Evolutionary conservation across 2,888 invertebrate species (phyloP), one percentile per base, ranked within the genome.

Genomic region (Stegophylla sp.): DNA sequence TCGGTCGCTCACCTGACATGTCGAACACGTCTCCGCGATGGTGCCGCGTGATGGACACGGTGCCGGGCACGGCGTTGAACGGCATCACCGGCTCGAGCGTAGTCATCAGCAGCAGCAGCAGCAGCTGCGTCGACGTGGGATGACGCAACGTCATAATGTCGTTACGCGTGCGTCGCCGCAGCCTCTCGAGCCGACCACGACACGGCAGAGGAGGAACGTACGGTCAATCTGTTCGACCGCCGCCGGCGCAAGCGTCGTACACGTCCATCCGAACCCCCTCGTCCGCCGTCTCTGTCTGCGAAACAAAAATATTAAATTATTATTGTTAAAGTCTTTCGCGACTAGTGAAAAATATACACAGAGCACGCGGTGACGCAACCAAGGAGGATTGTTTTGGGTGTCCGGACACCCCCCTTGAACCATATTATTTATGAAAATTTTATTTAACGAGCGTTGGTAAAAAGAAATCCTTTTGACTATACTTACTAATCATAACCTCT

Each of bases 11-110:
- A 90, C 90, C 90, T 84, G 88, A 85, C 64, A 90, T 86, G 51
- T 88, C 87, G 85, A 91, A 91, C 72, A 89, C 86, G 86, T 91
- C 91, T 17, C 91, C 91, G 82, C 87, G 88, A 72, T 90, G 89
- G 83, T 89, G 88, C 84, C 91, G 88, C 12, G 90, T 91, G 71
- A 91, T 87, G 82, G 89, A 89, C 41, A 87, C 87, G 45, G 89
- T 84, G 86, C 87, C 86, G 86, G 87, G 87, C 86, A 88, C 88
- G 1, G 85, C 82, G 59, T 83, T 85, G 5, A 86, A 84, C 85
- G 85, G 86, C 82, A 84, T 82, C 28, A 15, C 20, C 17, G 20
- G 10, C 69, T 59, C 26, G 28, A 73, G 28, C 53, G 43, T 1
- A 26, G 59, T 3, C 23, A 66, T 5, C 64, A 51, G n/a, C 45